These are phyloP conservation scores for Mesorhabditis spiculigera DNA, from an alignment of 2,888 invertebrate species.

Conservation along the genomic window DNA sequence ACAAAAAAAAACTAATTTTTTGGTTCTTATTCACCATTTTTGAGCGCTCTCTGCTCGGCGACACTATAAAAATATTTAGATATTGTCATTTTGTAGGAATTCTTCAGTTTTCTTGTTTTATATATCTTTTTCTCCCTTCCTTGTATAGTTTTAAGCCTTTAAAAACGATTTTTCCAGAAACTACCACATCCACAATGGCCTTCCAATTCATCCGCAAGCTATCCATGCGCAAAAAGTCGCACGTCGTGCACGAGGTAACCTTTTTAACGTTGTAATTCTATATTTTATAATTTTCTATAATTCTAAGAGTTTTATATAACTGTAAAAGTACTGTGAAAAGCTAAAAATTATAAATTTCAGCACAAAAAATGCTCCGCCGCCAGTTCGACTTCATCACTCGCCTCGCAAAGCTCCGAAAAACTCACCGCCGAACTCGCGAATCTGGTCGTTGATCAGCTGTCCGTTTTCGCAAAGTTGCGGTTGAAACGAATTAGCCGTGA, in stretches of 20 bases:
- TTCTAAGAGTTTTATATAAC: neutral
- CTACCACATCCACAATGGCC: neutral
- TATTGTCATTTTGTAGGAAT: too few relatives aligned
- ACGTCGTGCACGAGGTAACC: neutral
- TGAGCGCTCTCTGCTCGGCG: too few relatives aligned
- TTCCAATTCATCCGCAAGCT: neutral
- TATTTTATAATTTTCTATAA: neutral
- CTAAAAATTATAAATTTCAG: neutral
- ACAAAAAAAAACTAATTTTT: too few relatives aligned
- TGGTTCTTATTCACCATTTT: too few relatives aligned
- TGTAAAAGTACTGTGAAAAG: conserved; percentile 1
- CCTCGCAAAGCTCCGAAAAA: neutral
- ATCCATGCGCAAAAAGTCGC: neutral
- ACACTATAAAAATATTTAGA: too few relatives aligned
- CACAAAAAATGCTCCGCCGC: neutral
- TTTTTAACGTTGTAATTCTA: too few relatives aligned
- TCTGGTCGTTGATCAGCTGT: conserved; percentile 22
- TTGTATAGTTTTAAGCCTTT: too few relatives aligned
- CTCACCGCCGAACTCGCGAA: neutral
- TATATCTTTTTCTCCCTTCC: too few relatives aligned
- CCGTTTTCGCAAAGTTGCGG: conserved; percentile 12
- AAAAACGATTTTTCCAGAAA: neutral
- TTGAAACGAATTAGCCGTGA: too few relatives aligned
- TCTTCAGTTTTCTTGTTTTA: too few relatives aligned
- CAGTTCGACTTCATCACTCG: neutral